These are phyloP conservation scores for Drosophila formosana DNA, from an alignment of 2,888 invertebrate species.

Conservation along the genomic window DNA sequence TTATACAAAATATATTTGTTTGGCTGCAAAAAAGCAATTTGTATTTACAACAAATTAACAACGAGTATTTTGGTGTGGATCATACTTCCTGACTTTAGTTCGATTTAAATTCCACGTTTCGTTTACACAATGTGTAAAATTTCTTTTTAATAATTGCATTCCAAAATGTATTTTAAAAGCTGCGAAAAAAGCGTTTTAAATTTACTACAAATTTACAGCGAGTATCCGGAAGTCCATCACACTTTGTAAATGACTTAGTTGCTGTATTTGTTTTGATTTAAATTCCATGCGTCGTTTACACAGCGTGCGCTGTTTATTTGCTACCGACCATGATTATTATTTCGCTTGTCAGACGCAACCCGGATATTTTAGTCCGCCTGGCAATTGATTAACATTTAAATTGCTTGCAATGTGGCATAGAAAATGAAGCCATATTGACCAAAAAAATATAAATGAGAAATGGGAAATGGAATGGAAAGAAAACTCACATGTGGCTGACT, in stretches of 20 bases:
- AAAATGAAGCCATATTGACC: conserved; percentile 61
- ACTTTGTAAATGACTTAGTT: background rate
- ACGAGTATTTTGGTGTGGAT: background rate
- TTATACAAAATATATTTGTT: no score
- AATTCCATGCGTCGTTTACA: conserved; percentile 51
- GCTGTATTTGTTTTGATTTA: conserved; percentile 62
- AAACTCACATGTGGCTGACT: conserved; percentile 37
- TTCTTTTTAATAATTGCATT: no score
- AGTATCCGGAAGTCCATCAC: background rate
- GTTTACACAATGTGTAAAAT: no score
- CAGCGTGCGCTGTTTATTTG: conserved; percentile 54
- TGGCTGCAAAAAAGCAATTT: no score
- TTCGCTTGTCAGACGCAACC: conserved; percentile 14
- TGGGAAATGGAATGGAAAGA: background rate
- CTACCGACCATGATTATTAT: conserved; percentile 38
- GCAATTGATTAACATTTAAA: conserved; percentile 78
- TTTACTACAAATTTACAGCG: no score
- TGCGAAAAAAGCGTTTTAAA: no score
- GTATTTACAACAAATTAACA: no score
- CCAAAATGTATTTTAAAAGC: no score
- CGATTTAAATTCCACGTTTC: no score
- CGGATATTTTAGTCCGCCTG: conserved; percentile 28
- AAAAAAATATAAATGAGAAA: background rate
- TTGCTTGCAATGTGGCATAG: conserved; percentile 71
- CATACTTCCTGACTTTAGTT: background rate